Base-by-base conservation (phyloP, 2,113 vertebrate species). In the Vanacampus margaritifer region DNA sequence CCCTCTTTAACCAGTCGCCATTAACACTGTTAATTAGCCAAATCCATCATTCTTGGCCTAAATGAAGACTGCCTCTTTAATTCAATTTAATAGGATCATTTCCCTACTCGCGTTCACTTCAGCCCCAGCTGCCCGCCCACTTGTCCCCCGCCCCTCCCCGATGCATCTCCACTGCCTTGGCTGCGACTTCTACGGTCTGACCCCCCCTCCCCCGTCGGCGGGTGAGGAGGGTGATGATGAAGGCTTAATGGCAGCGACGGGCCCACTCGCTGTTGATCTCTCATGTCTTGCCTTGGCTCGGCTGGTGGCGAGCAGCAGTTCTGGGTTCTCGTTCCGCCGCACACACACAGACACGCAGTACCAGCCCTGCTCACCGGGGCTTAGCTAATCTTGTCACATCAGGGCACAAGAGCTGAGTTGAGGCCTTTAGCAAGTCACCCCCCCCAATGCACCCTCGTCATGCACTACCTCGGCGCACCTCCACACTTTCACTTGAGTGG, bases 11-110 rank as follows among this genome's bases (percentile, higher is more conserved):
- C 89, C 91, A 90, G 84, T 85, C 78, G 82, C 89, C 85, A 91
- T 92, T 92, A 92, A 92, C 86, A 88, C 82, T 67, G 85, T 91
- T 92, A 91, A 92, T 92, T 92, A 91, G 91, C 87, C 81, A 87
- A 90, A 92, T 92, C 90, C 90, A 92, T 92, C 91, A 92, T 92
- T 92, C 90, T 90, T 87, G 86, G 84, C 86, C 75, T 90, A 91
- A 91, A 92, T 92, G 90, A 92, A 91, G 89, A 92, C 91, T 92
- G 89, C 91, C 91, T 92, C 90, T 92, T 92, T 92, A 92, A 92
- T 91, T 92, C 89, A 91, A 91, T 92, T 91, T 91, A 91, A 91
- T 92, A 88, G 89, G 88, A 91, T 91, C 82, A 91, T 91, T 92
- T 91, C 90, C 88, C 86, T 89, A 89, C 90, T 89, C 84, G 72